Evolutionary conservation across 2,113 vertebrate genomes (phyloP).

Genomic region (Ondatra zibethicus): DNA sequence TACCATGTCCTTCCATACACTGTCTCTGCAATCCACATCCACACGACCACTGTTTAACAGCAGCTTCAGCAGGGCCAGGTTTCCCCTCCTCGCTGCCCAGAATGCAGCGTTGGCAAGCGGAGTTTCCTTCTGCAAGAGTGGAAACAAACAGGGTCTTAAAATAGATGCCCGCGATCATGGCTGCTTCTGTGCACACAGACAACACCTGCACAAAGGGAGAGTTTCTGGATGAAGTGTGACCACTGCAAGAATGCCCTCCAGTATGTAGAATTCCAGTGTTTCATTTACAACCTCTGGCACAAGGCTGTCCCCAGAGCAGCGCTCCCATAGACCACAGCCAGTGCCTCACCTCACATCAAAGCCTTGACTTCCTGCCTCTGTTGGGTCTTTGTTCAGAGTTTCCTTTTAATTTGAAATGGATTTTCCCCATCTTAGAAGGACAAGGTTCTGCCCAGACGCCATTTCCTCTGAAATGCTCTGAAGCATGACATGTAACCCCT

Average conservation of each 20-base stretch:
- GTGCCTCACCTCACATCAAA: neutral
- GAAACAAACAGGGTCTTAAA: conserved; percentile 49
- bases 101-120: conserved; percentile 98
- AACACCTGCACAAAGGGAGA: neutral
- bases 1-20: conserved; percentile 87
- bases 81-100: conserved; percentile 97
- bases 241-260: neutral
- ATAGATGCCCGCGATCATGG: neutral
- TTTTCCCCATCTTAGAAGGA: conserved; percentile 17
- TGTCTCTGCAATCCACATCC: conserved; percentile 98
- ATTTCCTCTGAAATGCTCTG: conserved; percentile 35
- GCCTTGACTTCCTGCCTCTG: conserved; percentile 15
- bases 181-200: neutral
- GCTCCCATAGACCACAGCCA: neutral
- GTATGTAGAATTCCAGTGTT: accelerated
- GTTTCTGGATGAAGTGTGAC: neutral
- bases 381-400: conserved; percentile 59
- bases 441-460: neutral
- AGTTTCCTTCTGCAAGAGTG: conserved; percentile 94
- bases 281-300: neutral
- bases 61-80: conserved; percentile 95
- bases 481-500: neutral
- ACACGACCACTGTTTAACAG: conserved; percentile 97
- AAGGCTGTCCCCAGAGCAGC: neutral
- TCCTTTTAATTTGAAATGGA: conserved; percentile 57